Evolutionary conservation across 2,113 vertebrate genomes (phyloP), one percentile per base, ranked within the genome.

Genomic region (Tragelaphus buxtoni): DNA sequence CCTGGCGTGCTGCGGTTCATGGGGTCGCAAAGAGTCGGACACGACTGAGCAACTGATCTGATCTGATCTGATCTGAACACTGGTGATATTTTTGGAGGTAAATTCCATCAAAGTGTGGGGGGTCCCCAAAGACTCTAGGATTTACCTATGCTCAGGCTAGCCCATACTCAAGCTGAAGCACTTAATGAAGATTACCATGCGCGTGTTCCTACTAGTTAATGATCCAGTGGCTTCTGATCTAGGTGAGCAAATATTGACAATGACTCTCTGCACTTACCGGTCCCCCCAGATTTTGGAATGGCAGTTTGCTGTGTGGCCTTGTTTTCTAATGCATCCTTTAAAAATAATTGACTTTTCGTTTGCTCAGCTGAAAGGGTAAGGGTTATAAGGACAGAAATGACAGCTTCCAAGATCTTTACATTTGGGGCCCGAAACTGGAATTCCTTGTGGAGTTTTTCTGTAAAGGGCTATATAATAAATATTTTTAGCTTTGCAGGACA

Each of bases 371-470:
- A 84, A 94, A 90, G 26, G 39, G 79, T 13, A 86, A 32, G 8
- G 12, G 2, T 91, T 91, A 5, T 47, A 76, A 95, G 24, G 12
- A 83, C 4, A 83, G 35, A 47, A 58, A 1, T 53, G 45, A 83
- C n/a, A 89, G 12, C 18, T 61, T 81, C n/a, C 12, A 60, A 93
- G 77, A 69, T 81, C 42, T 88, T 88, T 69, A 65, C 39, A 90
- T 47, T 85, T 92, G 58, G 12, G 51, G n/a, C 35, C 14, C 26
- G 14, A 93, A 92, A 88, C 3, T 88, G 58, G n/a, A 93, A 86
- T 83, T 91, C 9, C 18, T 30, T 35, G 42, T 11, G 30, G 88
- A 69, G 4, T 55, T 90, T 94, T 81, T 80, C 56, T 88, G 3
- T 81, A 56, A 85, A 74, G 3, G 28, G 7, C 32, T 39, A 24